phyloP scores from a whole-genome alignment of 2,888 invertebrate genomes.

The Sphinx pinastri region DNA sequence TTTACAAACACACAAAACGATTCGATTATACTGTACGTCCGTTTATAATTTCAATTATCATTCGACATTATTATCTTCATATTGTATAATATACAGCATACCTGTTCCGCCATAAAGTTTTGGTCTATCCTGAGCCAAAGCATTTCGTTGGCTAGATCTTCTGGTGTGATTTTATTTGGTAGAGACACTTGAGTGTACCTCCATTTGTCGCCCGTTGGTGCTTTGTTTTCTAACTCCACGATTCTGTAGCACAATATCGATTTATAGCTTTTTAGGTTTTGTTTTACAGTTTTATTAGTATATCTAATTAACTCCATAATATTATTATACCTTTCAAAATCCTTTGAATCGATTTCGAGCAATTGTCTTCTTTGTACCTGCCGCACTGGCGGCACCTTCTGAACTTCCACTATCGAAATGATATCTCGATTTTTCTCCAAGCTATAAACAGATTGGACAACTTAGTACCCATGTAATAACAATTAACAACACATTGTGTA shows the following conservation, averaged over 20 bases:
- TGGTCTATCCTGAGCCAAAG: constrained; percentile 78
- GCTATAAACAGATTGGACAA: constrained; percentile 33
- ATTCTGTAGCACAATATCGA: constrained; percentile 42
- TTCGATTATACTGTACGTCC: too few species aligned
- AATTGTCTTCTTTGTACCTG: constrained; percentile 28
- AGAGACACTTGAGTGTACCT: constrained; percentile 64
- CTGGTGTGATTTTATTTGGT: constrained; percentile 76
- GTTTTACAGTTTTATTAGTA: neutral
- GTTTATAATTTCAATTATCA: neutral
- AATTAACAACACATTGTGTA: neutral
- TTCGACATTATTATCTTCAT: neutral
- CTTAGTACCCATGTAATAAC: neutral
- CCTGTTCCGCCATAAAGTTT: constrained; percentile 71
- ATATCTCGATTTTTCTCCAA: constrained; percentile 39
- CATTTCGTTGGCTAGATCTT: constrained; percentile 76
- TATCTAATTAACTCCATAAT: neutral
- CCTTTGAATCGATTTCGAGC: constrained; percentile 34
- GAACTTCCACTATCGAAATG: constrained; percentile 26
- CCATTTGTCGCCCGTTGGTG: constrained; percentile 67
- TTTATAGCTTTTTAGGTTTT: neutral
- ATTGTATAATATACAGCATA: constrained; percentile 31
- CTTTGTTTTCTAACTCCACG: constrained; percentile 62
- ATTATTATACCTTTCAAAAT: constrained; percentile 35
- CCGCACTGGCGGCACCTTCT: constrained; percentile 7
- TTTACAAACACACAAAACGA: neutral